Percentiles rank a stretch among this genome's conserved stretches.
Conservation (phyloP, 2,888 invertebrate species). For the Drosophila prostipennis region DNA sequence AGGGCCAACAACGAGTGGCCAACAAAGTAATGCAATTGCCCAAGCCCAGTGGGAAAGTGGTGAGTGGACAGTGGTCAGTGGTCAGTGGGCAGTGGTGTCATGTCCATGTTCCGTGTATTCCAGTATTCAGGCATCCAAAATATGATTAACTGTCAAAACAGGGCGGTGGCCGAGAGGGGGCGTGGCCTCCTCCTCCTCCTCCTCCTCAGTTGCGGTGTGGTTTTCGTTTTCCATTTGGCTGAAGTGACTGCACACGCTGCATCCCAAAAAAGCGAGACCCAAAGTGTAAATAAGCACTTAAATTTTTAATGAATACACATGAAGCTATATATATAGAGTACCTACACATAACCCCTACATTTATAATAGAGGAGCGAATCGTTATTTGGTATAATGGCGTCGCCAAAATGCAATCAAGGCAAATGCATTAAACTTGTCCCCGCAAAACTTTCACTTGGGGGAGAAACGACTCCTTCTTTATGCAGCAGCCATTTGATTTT, state of each 20-base stretch:
- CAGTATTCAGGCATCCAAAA: conserved; percentile 23
- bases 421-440: conserved; percentile 34
- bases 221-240: conserved; percentile 14
- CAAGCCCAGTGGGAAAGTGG: not conserved
- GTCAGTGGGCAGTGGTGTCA: conserved; percentile 10
- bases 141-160: conserved; percentile 45
- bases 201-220: conserved; percentile 4
- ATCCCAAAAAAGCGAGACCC: conserved; percentile 16
- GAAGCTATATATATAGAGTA: not conserved
- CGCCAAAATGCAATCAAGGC: conserved; percentile 45
- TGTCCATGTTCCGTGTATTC: conserved; percentile 2
- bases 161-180: not conserved
- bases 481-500: conserved; percentile 20
- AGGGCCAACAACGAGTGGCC: conserved; percentile 13
- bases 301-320: conserved; percentile 62
- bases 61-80: not conserved
- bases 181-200: not conserved
- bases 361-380: not conserved
- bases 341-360: too few species aligned
- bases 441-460: not conserved
- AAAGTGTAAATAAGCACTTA: conserved; percentile 69
- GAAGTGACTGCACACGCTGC: conserved; percentile 29
- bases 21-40: conserved; percentile 30
- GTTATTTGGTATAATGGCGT: conserved; percentile 1
- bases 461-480: not conserved